phyloP scores from a whole-genome alignment of 2,888 invertebrate species.

The Tupiocoris notatus region DNA sequence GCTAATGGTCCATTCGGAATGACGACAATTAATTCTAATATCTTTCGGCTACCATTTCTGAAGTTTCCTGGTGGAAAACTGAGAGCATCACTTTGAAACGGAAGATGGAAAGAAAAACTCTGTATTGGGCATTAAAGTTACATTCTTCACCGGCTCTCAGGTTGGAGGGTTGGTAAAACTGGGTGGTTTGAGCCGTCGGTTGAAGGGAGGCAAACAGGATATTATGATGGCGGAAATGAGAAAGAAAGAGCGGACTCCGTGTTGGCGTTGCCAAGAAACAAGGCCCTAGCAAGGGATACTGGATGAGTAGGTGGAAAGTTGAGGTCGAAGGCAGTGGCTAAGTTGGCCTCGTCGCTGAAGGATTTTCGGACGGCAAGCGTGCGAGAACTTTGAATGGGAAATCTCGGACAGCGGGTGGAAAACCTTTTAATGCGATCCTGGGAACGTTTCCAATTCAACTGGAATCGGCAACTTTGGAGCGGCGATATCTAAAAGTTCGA shows the following conservation, averaged over 20 bases:
- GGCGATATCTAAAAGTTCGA: too few species aligned
- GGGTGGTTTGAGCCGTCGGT: too few species aligned
- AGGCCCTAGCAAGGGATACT: not conserved
- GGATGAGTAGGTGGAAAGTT: too few species aligned
- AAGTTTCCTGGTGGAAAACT: too few species aligned
- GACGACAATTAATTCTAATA: too few species aligned
- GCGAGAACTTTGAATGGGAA: not conserved
- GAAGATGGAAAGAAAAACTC: not conserved
- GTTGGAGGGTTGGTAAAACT: too few species aligned
- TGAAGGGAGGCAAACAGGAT: not conserved
- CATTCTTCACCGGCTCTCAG: not conserved
- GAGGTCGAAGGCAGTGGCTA: too few species aligned
- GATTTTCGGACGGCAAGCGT: not conserved
- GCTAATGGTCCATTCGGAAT: too few species aligned
- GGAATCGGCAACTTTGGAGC: not conserved
- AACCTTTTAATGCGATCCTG: not conserved
- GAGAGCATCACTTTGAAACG: too few species aligned
- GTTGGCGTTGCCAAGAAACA: not conserved
- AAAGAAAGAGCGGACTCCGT: not conserved
- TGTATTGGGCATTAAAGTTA: not conserved
- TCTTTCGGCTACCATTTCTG: too few species aligned
- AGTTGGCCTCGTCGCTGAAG: not conserved
- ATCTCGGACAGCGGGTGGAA: not conserved
- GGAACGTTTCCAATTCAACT: not conserved
- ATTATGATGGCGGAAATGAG: not conserved